Evolutionary conservation across 2,888 invertebrate species (phyloP).

Genomic region (Sinelater perroti): DNA sequence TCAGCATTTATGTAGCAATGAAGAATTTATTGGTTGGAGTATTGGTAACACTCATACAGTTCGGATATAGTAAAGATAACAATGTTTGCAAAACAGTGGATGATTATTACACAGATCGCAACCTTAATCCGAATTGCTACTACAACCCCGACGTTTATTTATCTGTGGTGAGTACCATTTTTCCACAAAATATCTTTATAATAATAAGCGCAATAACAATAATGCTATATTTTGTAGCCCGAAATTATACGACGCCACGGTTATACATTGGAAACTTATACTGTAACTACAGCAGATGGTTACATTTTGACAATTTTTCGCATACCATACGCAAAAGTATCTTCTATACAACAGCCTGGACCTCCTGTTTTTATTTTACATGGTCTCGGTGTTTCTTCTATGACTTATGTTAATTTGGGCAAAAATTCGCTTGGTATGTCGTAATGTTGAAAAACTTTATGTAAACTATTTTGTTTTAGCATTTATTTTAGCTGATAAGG

Average conservation of each 20-base stretch:
- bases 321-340: slow-evolving; percentile 50
- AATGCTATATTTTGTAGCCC: slow-evolving; percentile 47
- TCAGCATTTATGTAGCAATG: too few relatives aligned
- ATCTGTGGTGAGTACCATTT: slow-evolving; percentile 41
- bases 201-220: too few relatives aligned
- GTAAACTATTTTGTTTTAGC: too few relatives aligned
- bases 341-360: slow-evolving; percentile 9
- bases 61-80: too few relatives aligned
- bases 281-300: slow-evolving; percentile 51
- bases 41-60: too few relatives aligned
- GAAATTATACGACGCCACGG: slow-evolving; percentile 51
- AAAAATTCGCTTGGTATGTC: slow-evolving; percentile 52
- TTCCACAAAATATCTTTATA: too few relatives aligned
- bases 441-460: too few relatives aligned
- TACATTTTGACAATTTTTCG: slow-evolving; percentile 51
- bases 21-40: too few relatives aligned
- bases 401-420: slow-evolving; percentile 53
- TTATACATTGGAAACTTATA: slow-evolving; percentile 52
- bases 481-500: slow-evolving; percentile 60
- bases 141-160: slow-evolving; percentile 44
- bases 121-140: slow-evolving; percentile 42
- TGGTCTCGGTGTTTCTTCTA: slow-evolving; percentile 53
- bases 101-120: slow-evolving; percentile 39
- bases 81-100: slow-evolving; percentile 43
- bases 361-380: slow-evolving; percentile 55